Evolutionary conservation across 2,113 vertebrate species (phyloP).

Genomic region (Mormyrus iriodes): DNA sequence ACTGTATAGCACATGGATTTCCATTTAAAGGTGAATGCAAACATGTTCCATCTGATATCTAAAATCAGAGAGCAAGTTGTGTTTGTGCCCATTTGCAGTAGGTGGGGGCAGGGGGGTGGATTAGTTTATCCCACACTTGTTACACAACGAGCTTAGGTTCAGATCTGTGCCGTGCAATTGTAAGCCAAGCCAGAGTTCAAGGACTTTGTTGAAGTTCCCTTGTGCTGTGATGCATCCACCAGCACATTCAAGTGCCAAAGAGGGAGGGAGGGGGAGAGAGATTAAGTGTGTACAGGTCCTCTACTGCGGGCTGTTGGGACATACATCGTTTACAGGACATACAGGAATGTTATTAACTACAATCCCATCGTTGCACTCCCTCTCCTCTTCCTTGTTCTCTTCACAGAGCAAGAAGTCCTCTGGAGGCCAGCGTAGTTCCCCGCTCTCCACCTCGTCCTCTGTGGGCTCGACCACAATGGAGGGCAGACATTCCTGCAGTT

Average conservation of each 20-base stretch:
- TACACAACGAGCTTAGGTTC: background rate
- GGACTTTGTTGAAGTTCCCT: background rate
- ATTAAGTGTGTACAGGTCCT: background rate
- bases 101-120: background rate
- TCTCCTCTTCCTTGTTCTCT: slow-evolving; percentile 56
- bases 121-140: background rate
- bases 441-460: slow-evolving; percentile 89
- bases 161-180: background rate
- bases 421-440: slow-evolving; percentile 93
- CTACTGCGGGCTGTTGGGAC: slow-evolving; percentile 52
- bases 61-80: background rate
- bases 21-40: background rate
- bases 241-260: background rate
- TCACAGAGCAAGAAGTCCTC: slow-evolving; percentile 87
- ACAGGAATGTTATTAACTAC: too few relatives aligned
- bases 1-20: background rate
- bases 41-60: background rate
- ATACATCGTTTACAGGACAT: too few relatives aligned
- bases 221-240: background rate
- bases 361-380: slow-evolving; percentile 47
- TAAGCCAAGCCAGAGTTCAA: background rate
- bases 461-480: slow-evolving; percentile 93
- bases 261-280: background rate
- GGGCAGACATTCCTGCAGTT: slow-evolving; percentile 89
- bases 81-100: background rate